Evolutionary conservation across 2,888 invertebrate genomes (phyloP).

Genomic region (Ornithoptera alexandrae): DNA sequence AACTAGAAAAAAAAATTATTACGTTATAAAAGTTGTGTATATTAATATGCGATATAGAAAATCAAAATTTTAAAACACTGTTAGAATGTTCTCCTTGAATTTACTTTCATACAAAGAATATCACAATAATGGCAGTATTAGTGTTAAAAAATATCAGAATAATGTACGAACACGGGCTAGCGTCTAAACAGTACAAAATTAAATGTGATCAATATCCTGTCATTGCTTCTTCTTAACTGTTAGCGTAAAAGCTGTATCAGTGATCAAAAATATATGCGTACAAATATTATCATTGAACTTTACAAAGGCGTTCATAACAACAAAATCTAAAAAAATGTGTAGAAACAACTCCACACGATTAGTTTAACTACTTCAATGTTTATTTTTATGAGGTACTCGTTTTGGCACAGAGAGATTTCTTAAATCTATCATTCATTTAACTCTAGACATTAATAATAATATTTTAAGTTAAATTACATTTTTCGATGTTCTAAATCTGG

Average conservation of each 20-base stretch:
- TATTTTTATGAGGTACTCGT: conserved; percentile 87
- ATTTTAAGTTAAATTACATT: conserved; percentile 68
- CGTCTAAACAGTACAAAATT: conserved; percentile 1
- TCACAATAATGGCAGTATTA: conserved; percentile 42
- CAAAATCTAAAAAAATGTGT: conserved; percentile 60
- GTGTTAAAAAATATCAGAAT: conserved; percentile 23
- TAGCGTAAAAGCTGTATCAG: conserved; percentile 14
- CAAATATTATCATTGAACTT: conserved; percentile 32
- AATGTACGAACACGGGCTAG: conserved; percentile 24
- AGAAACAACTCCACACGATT: conserved; percentile 64
- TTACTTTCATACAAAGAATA: conserved; percentile 35
- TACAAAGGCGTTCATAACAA: conserved; percentile 39
- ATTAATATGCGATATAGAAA: too few relatives aligned
- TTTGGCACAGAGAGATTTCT: conserved; percentile 89
- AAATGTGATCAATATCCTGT: background rate
- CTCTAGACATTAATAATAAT: conserved; percentile 69
- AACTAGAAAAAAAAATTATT: too few relatives aligned
- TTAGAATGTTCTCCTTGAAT: conserved; percentile 15
- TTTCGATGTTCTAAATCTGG: conserved; percentile 79
- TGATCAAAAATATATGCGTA: conserved; percentile 14
- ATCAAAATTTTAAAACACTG: too few relatives aligned
- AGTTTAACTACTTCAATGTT: conserved; percentile 74
- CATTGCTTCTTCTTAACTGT: conserved; percentile 9
- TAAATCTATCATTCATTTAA: conserved; percentile 73
- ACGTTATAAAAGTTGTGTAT: too few relatives aligned